A percentile compares a stretch with the other conserved stretches of the same genome.
phyloP scores from a whole-genome alignment of 2,113 vertebrate species.

The Telmatochromis bifrenatus region DNA sequence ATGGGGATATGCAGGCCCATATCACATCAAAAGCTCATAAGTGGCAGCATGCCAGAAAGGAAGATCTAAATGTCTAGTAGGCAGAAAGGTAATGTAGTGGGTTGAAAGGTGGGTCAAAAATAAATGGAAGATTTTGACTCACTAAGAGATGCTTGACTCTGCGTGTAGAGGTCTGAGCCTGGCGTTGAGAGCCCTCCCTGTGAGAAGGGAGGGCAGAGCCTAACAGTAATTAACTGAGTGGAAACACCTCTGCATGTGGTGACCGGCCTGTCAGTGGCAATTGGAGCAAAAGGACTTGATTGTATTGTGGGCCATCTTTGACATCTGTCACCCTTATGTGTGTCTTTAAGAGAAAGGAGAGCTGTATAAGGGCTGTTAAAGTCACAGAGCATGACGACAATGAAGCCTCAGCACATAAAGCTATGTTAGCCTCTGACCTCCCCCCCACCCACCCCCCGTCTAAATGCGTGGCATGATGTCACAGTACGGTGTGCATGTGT shows the following conservation, averaged over 20 bases:
- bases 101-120: background rate
- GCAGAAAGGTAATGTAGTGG: background rate
- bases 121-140: background rate
- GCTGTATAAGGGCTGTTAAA: slow-evolving; percentile 21
- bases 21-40: slow-evolving; percentile 4
- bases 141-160: background rate
- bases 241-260: slow-evolving; percentile 1
- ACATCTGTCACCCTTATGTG: background rate
- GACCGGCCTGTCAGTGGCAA: background rate
- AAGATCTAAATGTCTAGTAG: slow-evolving; percentile 4
- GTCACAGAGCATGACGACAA: slow-evolving; percentile 20
- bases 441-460: background rate
- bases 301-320: background rate
- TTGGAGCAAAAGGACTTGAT: background rate
- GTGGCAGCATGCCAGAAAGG: slow-evolving; percentile 7
- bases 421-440: slow-evolving; percentile 42
- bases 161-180: background rate
- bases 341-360: background rate
- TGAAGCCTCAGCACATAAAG: slow-evolving; percentile 28
- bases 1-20: background rate
- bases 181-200: background rate
- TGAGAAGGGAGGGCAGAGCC: background rate
- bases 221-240: slow-evolving; percentile 1
- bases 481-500: background rate
- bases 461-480: slow-evolving; percentile 56